phyloP scores from a whole-genome alignment of 2,797 vertebrate genomes.

The Perdix hodgsoniae region DNA sequence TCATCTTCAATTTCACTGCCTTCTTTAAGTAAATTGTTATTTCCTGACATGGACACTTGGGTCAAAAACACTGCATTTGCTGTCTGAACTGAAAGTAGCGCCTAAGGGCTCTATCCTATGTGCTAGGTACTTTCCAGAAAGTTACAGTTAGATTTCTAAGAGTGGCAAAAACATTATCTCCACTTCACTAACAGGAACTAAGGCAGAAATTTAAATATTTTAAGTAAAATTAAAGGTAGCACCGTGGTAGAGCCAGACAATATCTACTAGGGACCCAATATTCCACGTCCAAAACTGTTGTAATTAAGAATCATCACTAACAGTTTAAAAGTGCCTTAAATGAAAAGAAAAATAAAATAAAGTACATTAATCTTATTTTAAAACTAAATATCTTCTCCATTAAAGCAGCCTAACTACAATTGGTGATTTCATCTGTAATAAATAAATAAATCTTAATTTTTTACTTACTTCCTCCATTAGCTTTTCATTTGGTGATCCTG shows the following conservation, averaged over 20 bases:
- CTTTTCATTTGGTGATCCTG: conserved; percentile 88
- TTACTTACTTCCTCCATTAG: conserved; percentile 93
- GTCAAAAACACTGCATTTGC: neutral
- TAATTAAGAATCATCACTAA: neutral
- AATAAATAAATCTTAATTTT: neutral
- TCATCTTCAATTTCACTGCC: neutral
- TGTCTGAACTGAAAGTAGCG: neutral
- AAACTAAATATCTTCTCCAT: neutral
- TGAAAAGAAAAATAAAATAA: neutral
- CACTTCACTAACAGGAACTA: neutral
- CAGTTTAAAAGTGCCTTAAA: neutral
- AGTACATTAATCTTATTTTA: neutral
- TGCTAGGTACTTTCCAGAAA: neutral
- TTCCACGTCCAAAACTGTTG: neutral
- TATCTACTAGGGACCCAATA: neutral
- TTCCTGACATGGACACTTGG: neutral
- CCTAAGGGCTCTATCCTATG: neutral
- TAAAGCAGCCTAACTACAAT: neutral
- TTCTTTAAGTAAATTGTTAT: neutral
- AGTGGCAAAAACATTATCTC: neutral
- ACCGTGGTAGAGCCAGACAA: neutral
- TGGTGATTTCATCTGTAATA: neutral
- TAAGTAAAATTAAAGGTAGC: neutral
- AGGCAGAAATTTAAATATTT: neutral
- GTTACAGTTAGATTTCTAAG: neutral